Conservation (phyloP, 2,113 vertebrate genomes). For the Serinus canaria region DNA sequence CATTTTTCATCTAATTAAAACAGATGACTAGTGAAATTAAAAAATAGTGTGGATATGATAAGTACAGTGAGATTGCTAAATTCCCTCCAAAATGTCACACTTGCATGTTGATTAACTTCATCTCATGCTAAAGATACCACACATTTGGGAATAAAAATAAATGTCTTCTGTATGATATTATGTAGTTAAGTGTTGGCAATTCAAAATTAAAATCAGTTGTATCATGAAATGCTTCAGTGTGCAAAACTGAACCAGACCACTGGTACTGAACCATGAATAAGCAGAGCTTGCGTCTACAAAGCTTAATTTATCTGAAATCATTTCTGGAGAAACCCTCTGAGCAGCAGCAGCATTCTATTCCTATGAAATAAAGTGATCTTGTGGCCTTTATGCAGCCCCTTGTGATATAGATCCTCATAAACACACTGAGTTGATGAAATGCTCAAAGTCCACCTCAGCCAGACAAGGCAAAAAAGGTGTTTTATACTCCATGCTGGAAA, state of each 20-base stretch:
- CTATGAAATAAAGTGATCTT: neutral
- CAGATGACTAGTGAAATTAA: neutral
- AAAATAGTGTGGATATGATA: neutral
- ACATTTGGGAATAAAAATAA: neutral
- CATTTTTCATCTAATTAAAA: neutral
- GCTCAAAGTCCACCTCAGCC: neutral
- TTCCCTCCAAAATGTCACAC: neutral
- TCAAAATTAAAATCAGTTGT: neutral
- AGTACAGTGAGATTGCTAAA: neutral
- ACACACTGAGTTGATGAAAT: neutral
- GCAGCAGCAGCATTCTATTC: neutral
- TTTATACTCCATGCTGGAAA: neutral
- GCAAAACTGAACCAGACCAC: neutral
- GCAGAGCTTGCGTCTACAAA: neutral
- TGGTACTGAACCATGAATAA: neutral
- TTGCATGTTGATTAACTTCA: neutral
- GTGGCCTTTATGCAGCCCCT: neutral
- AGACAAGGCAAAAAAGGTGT: neutral
- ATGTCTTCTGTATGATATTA: neutral
- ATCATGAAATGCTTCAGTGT: neutral
- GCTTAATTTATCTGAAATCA: neutral
- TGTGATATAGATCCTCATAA: neutral
- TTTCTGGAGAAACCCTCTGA: neutral
- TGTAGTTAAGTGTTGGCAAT: neutral
- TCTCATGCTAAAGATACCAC: neutral